Base-by-base conservation (phyloP, 2,888 invertebrate genomes). In the Sinohyriopsis cumingii region DNA sequence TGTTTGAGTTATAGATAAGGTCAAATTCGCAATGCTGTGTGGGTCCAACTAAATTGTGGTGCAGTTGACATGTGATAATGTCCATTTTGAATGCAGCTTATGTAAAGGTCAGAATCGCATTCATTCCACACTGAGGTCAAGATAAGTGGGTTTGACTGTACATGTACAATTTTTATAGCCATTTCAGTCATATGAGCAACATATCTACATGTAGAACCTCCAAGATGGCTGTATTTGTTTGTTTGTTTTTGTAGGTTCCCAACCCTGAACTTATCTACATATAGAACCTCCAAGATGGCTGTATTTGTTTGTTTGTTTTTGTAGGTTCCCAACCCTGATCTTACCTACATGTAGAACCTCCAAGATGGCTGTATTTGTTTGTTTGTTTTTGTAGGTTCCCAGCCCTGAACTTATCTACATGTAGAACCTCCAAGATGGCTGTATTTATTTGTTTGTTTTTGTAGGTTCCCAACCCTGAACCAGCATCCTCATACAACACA, bases 271-370 rank as follows among this genome's bases (percentile, higher is more conserved):
- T 22, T 22, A 5, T 28, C 28, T 55, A 45, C 33, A 19, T 53
- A 53, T 60, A 60, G n/a, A 55, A 56, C 25, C 15, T 55, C 20
- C n/a, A 55, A n/a, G 5, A 55, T 55, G 12, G 24, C 20, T 55
- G 1, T 24, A 55, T n/a, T 55, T 22, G n/a, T 28, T 22, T 24
- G 22, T 60, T 22, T 20, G 33, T 62, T 59, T 56, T 22, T 60
- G 4, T 25, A 84, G 84, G 79, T 88, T 20, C 77, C 84, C 1
- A 88, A 89, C 74, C 89, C 89, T 20, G 82, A 87, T n/a, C n/a
- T 22, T 22, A 5, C 5, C 28, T 55, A 45, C 33, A 19, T 53
- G 45, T 60, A 60, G n/a, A 55, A 56, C 25, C 15, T 55, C 20
- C n/a, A 55, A n/a, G 5, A 55, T 55, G 12, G 24, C 20, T 55